Base-by-base conservation (phyloP, 2,888 invertebrate genomes). In the Nasonia oneida region DNA sequence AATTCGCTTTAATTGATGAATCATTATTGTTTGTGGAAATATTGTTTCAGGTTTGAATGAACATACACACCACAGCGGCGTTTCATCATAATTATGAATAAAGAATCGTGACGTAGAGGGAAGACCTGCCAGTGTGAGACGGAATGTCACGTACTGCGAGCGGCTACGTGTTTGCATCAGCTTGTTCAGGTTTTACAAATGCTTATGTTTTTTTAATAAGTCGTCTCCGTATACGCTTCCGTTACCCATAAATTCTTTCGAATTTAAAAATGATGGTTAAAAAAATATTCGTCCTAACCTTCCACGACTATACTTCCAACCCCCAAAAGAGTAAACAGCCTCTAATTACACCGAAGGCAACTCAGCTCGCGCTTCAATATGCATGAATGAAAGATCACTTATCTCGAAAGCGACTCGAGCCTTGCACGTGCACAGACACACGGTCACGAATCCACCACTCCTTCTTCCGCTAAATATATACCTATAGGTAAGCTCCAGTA, bases 331-430 rank as follows among this genome's bases (percentile, higher is more conserved):
- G 50, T 37, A 82, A 81, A 15, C 39, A 39, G 4, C 10, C 18
- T 18, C 75, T 77, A 83, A 83, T 71, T 75, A 50, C 74, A 50
- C 50, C 42, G n/a, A 23, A n/a, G 6, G 14, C 77, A 5, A 3
- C 4, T 12, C 61, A 4, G 0, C 53, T 53, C n/a, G 61, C 33
- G 37, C 50, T 70, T 61, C 6, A 29, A 61, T 47, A 14, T 74
- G 73, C 64, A 82, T 70, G 85, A 85, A 82, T 82, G 82, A 81
- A 74, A 82, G 70, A 82, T 85, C 82, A 73, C 85, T 78, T 78
- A 61, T 81, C 71, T 73, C 81, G 64, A 71, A 71, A 71, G 71
- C 71, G n/a, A 74, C 15, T 37, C 39, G 47, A 53, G 15, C 3
- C 53, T 53, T 18, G 18, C 53, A 47, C 47, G 14, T 47, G 2